These are phyloP conservation scores for Hirtodrosophila confusa DNA, from an alignment of 2,888 invertebrate species.

Conservation along the genomic window DNA sequence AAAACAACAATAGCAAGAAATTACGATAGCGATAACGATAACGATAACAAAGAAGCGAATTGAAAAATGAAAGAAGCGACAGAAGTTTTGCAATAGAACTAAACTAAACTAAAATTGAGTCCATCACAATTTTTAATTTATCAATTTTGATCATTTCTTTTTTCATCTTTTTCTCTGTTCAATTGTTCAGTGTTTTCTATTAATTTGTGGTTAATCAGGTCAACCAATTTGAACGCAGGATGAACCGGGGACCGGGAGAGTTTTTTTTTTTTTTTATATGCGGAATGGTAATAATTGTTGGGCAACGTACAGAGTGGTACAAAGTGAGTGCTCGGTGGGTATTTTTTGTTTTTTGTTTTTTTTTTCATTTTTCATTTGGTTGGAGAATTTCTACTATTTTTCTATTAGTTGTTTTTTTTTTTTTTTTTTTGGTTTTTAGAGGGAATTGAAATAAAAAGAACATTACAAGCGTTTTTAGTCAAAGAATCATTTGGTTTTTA, in stretches of 20 bases:
- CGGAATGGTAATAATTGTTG: conserved; percentile 32
- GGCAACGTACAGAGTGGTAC: conserved; percentile 65
- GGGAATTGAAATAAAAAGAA: conserved; percentile 71
- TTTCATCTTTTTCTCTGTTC: conserved; percentile 16
- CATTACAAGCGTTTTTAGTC: conserved; percentile 85
- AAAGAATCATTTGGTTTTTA: conserved; percentile 82
- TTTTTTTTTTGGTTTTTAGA: conserved; percentile 19
- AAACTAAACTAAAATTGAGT: conserved; percentile 78
- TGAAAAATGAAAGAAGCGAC: conserved; percentile 50
- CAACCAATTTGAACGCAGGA: conserved; percentile 56
- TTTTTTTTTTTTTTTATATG: conserved; percentile 14
- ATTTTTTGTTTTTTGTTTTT: conserved; percentile 22
- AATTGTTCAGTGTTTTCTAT: conserved; percentile 7
- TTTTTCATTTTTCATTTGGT: conserved; percentile 49
- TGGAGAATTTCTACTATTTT: conserved; percentile 48
- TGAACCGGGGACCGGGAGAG: conserved; percentile 42
- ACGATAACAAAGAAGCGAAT: conserved; percentile 31
- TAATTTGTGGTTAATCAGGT: conserved; percentile 29
- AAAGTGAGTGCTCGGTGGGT: conserved; percentile 62
- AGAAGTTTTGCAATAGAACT: conserved; percentile 58
- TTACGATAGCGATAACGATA: conserved; percentile 16
- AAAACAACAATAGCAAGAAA: conserved; percentile 2
- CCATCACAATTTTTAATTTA: conserved; percentile 82
- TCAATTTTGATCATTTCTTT: conserved; percentile 49
- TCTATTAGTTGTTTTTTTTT: conserved; percentile 7